Percentiles rank a stretch among this genome's conserved stretches.
phyloP scores from a whole-genome alignment of 1,140 invertebrate species.

The Temnothorax nylanderi region DNA sequence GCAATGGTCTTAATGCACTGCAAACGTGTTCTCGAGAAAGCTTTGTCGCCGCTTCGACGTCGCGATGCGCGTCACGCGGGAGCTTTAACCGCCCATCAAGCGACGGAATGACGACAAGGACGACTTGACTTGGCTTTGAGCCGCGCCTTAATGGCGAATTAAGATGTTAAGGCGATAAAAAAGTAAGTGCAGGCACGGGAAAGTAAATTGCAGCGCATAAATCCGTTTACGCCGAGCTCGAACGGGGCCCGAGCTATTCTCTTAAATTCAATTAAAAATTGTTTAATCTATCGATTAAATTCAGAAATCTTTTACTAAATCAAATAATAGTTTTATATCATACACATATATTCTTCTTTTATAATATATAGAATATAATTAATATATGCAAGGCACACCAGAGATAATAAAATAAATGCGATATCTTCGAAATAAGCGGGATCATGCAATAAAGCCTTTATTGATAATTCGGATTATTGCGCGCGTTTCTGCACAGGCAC shows the following conservation, averaged over 20 bases:
- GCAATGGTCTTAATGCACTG: slow-evolving; percentile 49
- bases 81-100: slow-evolving; percentile 49
- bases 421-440: not conserved
- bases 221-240: not conserved
- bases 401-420: not conserved
- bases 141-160: slow-evolving; percentile 29
- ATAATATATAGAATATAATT: not conserved
- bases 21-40: slow-evolving; percentile 31
- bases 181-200: not conserved
- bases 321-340: not conserved
- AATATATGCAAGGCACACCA: not conserved
- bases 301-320: not conserved
- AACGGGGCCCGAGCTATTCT: not conserved
- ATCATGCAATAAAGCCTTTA: slow-evolving; percentile 1
- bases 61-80: slow-evolving; percentile 6
- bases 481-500: not conserved
- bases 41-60: slow-evolving; percentile 26
- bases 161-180: slow-evolving; percentile 31
- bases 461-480: slow-evolving; percentile 11
- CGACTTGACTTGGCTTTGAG: not conserved
- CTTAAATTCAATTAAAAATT: not conserved
- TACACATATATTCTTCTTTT: not conserved
- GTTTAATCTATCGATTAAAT: not conserved
- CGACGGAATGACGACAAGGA: not conserved
- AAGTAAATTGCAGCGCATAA: not conserved